Base-by-base conservation (phyloP, 2,888 invertebrate species). In the Dermolepida albohirtum region DNA sequence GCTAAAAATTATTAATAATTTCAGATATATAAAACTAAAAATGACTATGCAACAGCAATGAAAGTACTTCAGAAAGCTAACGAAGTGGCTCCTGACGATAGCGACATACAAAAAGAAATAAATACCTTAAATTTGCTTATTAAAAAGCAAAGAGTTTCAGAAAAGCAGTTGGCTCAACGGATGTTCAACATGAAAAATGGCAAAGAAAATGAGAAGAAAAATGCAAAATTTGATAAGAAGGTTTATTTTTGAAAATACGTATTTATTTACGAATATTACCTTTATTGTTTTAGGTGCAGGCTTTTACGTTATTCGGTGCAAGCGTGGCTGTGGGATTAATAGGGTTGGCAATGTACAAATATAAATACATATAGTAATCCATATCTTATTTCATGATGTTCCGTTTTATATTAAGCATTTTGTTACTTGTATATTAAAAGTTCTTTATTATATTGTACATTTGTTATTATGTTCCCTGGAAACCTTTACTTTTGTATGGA, bases 341-440 rank as follows among this genome's bases (percentile, higher is more conserved):
- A 66, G 92, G 93, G 72, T 88, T 92, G 64, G 87, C 92, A 59
- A 89, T 91, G 66, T 92, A 92, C 83, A 88, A 90, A 79, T 90
- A 92, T 84, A 90, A 90, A 85, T 68, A 68, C 16, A 44, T 65
- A 43, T 68, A 68, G 29, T 47, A 44, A 10, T 8, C 6, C 34
- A 27, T 27, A 4, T 51, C 4, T 1, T 22, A 22, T 51, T 22
- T 52, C 10, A 14, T 34, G 29, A 7, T 17, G 44, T 47, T 17
- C 14, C 44, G 0, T 47, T 47, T 47, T 47, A 17, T 47, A 47
- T 47, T 14, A 17, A n/a, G 12, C 12, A 2, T 47, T 47, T 47
- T 47, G 44, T 47, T 47, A 14, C 34, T 34, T 34, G 34, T 34
- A 8, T 34, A 34, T 34, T 34, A 34, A 34, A 34, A 34, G 6